These are phyloP conservation scores for Tragelaphus strepsiceros DNA, from an alignment of 2,113 vertebrate genomes.

Conservation along the genomic window DNA sequence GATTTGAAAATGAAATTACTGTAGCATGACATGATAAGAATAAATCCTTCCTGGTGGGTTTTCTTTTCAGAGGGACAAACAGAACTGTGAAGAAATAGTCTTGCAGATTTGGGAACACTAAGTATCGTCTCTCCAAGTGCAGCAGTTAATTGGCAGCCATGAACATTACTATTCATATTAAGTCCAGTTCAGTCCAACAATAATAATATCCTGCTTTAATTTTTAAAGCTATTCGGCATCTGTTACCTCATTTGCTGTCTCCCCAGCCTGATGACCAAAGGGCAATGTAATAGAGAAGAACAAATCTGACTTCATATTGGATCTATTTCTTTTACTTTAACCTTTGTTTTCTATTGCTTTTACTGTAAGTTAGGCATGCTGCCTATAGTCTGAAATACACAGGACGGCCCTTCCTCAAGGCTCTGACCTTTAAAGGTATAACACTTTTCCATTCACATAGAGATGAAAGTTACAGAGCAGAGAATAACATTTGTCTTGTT, in stretches of 20 bases:
- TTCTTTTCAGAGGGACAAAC: conserved; percentile 36
- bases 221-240: background rate
- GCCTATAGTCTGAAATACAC: background rate
- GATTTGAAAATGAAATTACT: conserved; percentile 65
- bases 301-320: background rate
- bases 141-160: background rate
- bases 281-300: background rate
- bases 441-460: background rate
- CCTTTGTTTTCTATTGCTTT: background rate
- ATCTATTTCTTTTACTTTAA: background rate
- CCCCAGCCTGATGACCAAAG: background rate
- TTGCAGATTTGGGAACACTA: conserved; percentile 50
- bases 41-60: conserved; percentile 49
- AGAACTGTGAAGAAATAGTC: conserved; percentile 49
- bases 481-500: background rate
- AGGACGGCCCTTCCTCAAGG: background rate
- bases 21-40: conserved; percentile 38
- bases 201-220: background rate
- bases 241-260: background rate
- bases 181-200: background rate
- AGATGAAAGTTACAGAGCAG: background rate
- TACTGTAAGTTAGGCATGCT: background rate
- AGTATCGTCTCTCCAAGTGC: conserved; percentile 29
- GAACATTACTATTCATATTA: background rate
- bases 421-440: background rate